Base-by-base conservation (phyloP, 2,113 vertebrate genomes). In the Coryphaenoides rupestris region DNA sequence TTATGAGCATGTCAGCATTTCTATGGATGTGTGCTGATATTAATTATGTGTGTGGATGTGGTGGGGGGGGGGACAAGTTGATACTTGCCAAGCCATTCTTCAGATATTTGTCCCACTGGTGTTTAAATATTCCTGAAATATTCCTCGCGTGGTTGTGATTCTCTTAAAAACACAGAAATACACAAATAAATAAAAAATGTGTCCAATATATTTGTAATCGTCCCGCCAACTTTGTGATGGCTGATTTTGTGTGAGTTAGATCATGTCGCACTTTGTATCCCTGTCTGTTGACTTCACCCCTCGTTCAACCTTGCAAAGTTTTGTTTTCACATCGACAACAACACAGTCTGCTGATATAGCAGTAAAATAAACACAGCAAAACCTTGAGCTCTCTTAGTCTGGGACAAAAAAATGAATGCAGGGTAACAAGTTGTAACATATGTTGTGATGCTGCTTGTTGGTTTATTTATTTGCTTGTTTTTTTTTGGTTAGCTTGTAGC, bases 61-160 rank as follows among this genome's bases (percentile, higher is more conserved):
- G 33, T 7, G 33, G 10, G 33, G 10, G 33, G 33, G 28, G 28
- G 28, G 28, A 50, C 47, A 50, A 50, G 47, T 16, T 17, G 16
- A 73, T 47, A 5, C 71, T 68, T 45, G 58, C 59, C 57, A 57
- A 50, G 57, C 63, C 45, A 22, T 40, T 54, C 60, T 3, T 50
- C 17, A 1, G 15, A 50, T 50, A 50, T 13, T 50, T 50, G 16
- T 50, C n/a, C 47, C 15, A 50, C 47, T 12, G 12, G 9, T 40
- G 33, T 12, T 40, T 12, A n/a, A 40, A 40, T 40, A 12, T 40
- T 40, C 13, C 33, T 40, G n/a, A n/a, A n/a, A n/a, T n/a, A n/a
- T n/a, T n/a, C n/a, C n/a, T n/a, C n/a, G n/a, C n/a, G n/a, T n/a
- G n/a, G n/a, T n/a, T n/a, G n/a, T 45, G 40, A 45, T 12, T 45